Evolutionary conservation across 2,113 vertebrate genomes (phyloP), one percentile per base, ranked within the genome.

Genomic region (Thinocorus orbignyianus): DNA sequence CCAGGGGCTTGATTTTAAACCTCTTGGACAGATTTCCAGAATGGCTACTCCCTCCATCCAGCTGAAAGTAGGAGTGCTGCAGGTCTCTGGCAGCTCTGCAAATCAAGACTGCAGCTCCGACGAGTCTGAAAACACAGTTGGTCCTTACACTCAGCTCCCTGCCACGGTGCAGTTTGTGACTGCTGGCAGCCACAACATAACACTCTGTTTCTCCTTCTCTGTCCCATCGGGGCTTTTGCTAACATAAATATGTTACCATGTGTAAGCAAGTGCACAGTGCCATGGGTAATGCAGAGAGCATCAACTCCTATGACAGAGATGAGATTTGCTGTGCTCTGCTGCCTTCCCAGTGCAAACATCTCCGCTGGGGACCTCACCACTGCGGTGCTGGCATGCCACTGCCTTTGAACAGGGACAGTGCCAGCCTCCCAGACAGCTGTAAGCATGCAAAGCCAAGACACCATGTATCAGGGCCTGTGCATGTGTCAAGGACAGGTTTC

Each of bases 401-500:
- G 92, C 86, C 91, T 74, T 81, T 11, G 61, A 88, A 57, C n/a
- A 71, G 93, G 71, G 86, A 46, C 0, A 0, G 70, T 89, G 94
- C 93, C 96, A 97, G 77, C 80, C 73, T 84, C 85, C 44, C 87
- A 52, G 92, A 58, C 81, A 90, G 64, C 62, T 41, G 0, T 33
- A 41, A 49, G 78, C 24, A 5, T 13, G 51, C 1, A 0, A 41
- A 90, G 72, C 86, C 91, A 91, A 93, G 87, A 61, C 81, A 57
- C 58, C 42, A 19, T 58, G 68, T 70, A 81, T 68, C 82, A 81
- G 85, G 80, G 89, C 64, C 71, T 86, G 57, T 37, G 89, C 90
- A 55, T 93, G 87, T 94, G 76, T 79, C 89, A 54, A 90, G 92
- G 78, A 91, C 96, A 92, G 91, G 81, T 89, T 96, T 95, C 93